A percentile compares a stretch with the other conserved stretches of the same genome.
phyloP scores from a whole-genome alignment of 2,113 vertebrate genomes.

The Rhodinocichla rosea region DNA sequence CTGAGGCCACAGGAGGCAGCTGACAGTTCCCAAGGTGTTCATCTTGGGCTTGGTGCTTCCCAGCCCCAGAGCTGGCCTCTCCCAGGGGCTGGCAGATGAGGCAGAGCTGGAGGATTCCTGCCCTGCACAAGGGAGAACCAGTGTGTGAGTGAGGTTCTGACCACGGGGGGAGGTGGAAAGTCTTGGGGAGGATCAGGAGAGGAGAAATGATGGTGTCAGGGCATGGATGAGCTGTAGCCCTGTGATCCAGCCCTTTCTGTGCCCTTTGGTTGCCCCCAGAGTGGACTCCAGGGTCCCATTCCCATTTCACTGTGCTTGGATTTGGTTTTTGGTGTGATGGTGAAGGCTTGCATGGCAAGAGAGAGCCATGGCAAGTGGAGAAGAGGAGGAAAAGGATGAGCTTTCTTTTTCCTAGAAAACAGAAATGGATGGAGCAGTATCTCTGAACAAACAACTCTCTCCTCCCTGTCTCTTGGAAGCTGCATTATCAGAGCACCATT shows the following conservation, averaged over 20 bases:
- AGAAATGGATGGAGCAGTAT: background rate
- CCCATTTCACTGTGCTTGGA: background rate
- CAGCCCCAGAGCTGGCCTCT: background rate
- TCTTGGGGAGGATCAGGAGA: background rate
- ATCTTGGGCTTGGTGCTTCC: background rate
- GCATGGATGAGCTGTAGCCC: background rate
- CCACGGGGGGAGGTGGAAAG: background rate
- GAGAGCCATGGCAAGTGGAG: background rate
- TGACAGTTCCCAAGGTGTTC: background rate
- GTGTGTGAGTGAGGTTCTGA: rapidly evolving
- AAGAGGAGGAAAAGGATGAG: background rate
- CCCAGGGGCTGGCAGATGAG: background rate
- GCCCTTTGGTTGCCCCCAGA: background rate
- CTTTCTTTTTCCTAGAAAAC: background rate
- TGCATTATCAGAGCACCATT: background rate
- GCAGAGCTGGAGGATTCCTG: background rate
- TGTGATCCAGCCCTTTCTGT: background rate
- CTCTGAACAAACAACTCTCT: conserved; percentile 41
- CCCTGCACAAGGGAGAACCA: rapidly evolving
- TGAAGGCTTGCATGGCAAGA: background rate
- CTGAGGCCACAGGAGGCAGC: background rate
- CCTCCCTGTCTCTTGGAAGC: conserved; percentile 26
- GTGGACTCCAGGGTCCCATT: background rate
- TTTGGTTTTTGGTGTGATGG: background rate
- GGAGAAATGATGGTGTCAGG: background rate